Percentiles rank a stretch among this genome's conserved stretches.
phyloP scores from a whole-genome alignment of 92 coral and sea anemone species.

The Blastomussa wellsi region DNA sequence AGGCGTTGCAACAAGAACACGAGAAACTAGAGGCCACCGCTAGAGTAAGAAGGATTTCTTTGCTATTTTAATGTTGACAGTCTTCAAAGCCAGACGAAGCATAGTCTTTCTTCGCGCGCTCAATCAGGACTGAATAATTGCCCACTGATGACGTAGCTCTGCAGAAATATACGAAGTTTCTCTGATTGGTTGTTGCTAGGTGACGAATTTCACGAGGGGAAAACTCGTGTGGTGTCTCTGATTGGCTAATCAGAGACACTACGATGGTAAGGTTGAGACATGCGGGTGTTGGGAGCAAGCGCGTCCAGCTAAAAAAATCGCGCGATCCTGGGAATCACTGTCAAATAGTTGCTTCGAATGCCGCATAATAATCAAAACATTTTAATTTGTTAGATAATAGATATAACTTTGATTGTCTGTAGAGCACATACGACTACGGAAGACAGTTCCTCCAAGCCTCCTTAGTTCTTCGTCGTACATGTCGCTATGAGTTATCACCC shows the following conservation, averaged over 20 bases:
- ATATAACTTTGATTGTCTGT: no score
- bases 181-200: not conserved
- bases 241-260: not conserved
- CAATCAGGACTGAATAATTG: no score
- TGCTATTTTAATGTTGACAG: not conserved
- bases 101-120: no score
- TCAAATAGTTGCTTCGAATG: not conserved
- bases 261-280: no score
- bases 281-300: not conserved
- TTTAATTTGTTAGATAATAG: not conserved
- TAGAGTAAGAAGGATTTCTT: constrained; percentile 60
- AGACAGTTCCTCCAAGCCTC: constrained; percentile 92
- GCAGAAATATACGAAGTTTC: no score
- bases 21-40: constrained; percentile 92
- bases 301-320: not conserved
- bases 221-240: no score
- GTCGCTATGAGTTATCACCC: constrained; percentile 88
- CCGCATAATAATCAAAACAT: not conserved
- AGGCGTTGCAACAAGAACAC: constrained; percentile 79
- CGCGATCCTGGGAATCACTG: not conserved
- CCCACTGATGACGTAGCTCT: no score
- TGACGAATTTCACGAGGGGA: not conserved
- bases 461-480: constrained; percentile 87
- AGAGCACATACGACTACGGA: constrained; percentile 96
- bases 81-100: not conserved